A percentile compares a stretch with the other conserved stretches of the same genome.
Conservation (phyloP, 2,888 invertebrate genomes). For the Bruchidius siliquastri region DNA sequence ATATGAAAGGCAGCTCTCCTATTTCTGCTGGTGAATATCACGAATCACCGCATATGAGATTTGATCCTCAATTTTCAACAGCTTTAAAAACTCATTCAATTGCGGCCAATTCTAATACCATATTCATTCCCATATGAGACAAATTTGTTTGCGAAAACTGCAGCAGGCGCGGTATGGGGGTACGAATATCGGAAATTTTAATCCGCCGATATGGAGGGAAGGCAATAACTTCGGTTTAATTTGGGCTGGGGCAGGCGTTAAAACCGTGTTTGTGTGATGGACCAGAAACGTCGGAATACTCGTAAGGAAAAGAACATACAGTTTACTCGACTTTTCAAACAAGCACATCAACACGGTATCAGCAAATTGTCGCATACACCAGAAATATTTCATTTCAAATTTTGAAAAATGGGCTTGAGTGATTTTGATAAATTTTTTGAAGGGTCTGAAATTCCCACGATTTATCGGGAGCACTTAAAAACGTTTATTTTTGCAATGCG, state of each 20-base stretch:
- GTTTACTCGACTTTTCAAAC: too few species aligned
- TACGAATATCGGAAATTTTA: constrained; percentile 20
- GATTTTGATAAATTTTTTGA: too few species aligned
- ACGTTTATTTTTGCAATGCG: too few species aligned
- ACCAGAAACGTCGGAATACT: neutral
- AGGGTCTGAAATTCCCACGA: too few species aligned
- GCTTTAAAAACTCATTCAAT: constrained; percentile 21
- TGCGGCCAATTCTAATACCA: constrained; percentile 18
- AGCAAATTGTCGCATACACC: too few species aligned
- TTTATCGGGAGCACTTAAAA: too few species aligned
- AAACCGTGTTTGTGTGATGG: constrained; percentile 9
- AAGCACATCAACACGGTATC: too few species aligned
- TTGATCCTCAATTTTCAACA: constrained; percentile 7
- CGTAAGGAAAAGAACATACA: neutral
- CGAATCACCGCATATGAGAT: neutral
- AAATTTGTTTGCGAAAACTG: constrained; percentile 17
- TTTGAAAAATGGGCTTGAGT: too few species aligned
- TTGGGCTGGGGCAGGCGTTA: constrained; percentile 19
- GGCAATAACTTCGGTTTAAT: constrained; percentile 27
- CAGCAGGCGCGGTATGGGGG: neutral
- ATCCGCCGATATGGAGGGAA: constrained; percentile 19
- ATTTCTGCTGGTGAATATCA: neutral
- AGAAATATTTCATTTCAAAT: too few species aligned
- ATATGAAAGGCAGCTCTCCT: neutral
- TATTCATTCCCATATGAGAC: constrained; percentile 16